Evolutionary conservation across 1,140 invertebrate genomes (phyloP).

Genomic region (Batillaria attramentaria): DNA sequence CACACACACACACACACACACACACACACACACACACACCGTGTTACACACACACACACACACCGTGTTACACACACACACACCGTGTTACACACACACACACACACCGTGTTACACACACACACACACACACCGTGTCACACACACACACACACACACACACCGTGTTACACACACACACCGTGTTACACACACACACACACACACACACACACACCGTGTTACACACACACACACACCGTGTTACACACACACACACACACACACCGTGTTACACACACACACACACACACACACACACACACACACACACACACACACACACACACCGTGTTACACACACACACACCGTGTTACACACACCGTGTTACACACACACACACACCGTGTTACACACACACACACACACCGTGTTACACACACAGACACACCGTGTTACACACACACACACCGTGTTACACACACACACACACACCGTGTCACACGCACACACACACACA

Average conservation of each 20-base stretch:
- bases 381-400: constrained; percentile 19
- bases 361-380: background rate
- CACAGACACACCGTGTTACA: too few relatives aligned
- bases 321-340: background rate
- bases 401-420: background rate
- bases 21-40: constrained; percentile 13
- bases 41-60: background rate
- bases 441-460: too few relatives aligned
- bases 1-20: constrained; percentile 29
- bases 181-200: too few relatives aligned
- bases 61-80: background rate
- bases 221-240: too few relatives aligned
- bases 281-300: background rate
- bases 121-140: background rate
- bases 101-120: background rate
- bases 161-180: too few relatives aligned
- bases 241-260: background rate
- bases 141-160: background rate
- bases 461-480: too few relatives aligned
- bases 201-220: too few relatives aligned
- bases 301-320: background rate
- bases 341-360: background rate
- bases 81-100: background rate
- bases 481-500: too few relatives aligned
- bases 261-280: too few relatives aligned